Evolutionary conservation across 2,797 vertebrate genomes (phyloP).

Genomic region (Antennarius maculatus): DNA sequence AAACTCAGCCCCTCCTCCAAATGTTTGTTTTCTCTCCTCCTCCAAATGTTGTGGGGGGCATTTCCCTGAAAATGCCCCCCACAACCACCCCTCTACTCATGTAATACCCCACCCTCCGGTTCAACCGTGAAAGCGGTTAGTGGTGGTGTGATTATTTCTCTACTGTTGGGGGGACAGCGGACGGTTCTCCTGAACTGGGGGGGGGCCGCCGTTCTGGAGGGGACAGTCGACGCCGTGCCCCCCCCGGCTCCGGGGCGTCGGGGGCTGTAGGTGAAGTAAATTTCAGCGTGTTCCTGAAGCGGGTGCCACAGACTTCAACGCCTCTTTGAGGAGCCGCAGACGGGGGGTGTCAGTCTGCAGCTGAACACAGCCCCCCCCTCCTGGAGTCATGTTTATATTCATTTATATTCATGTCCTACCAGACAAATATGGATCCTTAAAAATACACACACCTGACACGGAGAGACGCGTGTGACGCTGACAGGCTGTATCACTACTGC

Average conservation of each 20-base stretch:
- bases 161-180: slow-evolving; percentile 71
- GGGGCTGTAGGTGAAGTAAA: slow-evolving; percentile 75
- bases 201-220: slow-evolving; percentile 38
- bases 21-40: slow-evolving; percentile 42
- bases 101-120: slow-evolving; percentile 71
- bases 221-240: slow-evolving; percentile 30
- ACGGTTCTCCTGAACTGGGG: slow-evolving; percentile 60
- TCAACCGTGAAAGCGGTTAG: slow-evolving; percentile 75
- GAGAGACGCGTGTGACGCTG: slow-evolving; percentile 46
- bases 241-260: slow-evolving; percentile 30
- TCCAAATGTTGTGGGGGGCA: slow-evolving; percentile 5
- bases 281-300: slow-evolving; percentile 64
- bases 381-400: slow-evolving; percentile 78
- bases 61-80: slow-evolving; percentile 71
- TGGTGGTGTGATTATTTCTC: slow-evolving; percentile 78
- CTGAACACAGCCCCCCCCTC: slow-evolving; percentile 36
- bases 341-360: slow-evolving; percentile 62
- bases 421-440: slow-evolving; percentile 63
- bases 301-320: slow-evolving; percentile 70
- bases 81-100: slow-evolving; percentile 70
- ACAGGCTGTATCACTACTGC: slow-evolving; percentile 15
- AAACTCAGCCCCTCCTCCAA: slow-evolving; percentile 40
- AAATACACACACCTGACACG: slow-evolving; percentile 60
- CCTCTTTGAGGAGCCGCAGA: slow-evolving; percentile 73
- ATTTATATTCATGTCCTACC: slow-evolving; percentile 76